Evolutionary conservation across 2,888 invertebrate species (phyloP).

Genomic region (Drosophila nigritarsus): DNA sequence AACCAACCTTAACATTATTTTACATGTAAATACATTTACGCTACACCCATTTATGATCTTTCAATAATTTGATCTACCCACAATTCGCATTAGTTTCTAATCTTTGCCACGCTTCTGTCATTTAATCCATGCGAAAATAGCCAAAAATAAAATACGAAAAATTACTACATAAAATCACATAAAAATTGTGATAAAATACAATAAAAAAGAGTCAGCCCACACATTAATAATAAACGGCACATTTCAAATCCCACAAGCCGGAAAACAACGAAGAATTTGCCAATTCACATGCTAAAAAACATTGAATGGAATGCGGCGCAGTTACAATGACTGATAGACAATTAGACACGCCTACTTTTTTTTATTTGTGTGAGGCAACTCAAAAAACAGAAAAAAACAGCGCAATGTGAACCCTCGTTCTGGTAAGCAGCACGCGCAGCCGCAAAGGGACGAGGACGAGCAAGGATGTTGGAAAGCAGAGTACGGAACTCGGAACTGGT

Average conservation of each 20-base stretch:
- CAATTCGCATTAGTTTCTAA: slow-evolving; percentile 1
- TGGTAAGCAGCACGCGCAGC: slow-evolving; percentile 71
- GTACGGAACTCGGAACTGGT: slow-evolving; percentile 72
- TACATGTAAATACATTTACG: background rate
- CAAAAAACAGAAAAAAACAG: slow-evolving; percentile 17
- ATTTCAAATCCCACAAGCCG: slow-evolving; percentile 71
- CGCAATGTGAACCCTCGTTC: slow-evolving; percentile 38
- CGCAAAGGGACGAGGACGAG: slow-evolving; percentile 35
- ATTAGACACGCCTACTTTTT: slow-evolving; percentile 83
- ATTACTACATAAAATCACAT: slow-evolving; percentile 38
- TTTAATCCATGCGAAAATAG: slow-evolving; percentile 37
- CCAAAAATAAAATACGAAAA: slow-evolving; percentile 16
- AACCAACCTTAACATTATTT: background rate
- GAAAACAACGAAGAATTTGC: slow-evolving; percentile 23
- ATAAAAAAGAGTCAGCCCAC: slow-evolving; percentile 55
- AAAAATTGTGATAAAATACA: slow-evolving; percentile 54
- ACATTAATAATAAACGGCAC: slow-evolving; percentile 74
- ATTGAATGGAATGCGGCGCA: slow-evolving; percentile 45
- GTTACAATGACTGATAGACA: slow-evolving; percentile 80
- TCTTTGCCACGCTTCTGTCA: slow-evolving; percentile 48
- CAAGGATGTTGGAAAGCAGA: slow-evolving; percentile 21
- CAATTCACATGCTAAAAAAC: slow-evolving; percentile 58
- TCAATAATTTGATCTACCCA: background rate
- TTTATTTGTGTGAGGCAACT: slow-evolving; percentile 45
- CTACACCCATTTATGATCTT: background rate